These are phyloP conservation scores for Aphis gossypii DNA, from an alignment of 1,140 invertebrate genomes.

Conservation along the genomic window DNA sequence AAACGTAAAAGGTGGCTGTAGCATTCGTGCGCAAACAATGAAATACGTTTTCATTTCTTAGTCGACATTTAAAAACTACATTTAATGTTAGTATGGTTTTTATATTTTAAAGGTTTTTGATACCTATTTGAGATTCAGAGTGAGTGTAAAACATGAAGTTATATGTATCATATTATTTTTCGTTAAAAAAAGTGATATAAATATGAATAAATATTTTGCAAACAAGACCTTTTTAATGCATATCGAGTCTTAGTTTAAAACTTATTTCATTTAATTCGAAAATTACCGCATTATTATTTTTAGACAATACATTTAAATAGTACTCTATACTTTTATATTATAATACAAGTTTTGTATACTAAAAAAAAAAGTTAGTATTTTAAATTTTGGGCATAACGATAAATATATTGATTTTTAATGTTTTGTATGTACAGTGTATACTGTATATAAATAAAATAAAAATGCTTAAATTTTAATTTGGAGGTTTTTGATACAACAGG, in stretches of 20 bases:
- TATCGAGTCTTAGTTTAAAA: background rate
- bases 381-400: background rate
- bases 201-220: background rate
- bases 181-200: background rate
- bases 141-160: background rate
- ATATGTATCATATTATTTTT: background rate
- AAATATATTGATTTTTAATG: too few relatives aligned
- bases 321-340: background rate
- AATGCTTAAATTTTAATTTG: too few relatives aligned
- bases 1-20: background rate
- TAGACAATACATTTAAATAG: background rate
- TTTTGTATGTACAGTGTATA: too few relatives aligned
- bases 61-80: background rate
- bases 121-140: background rate
- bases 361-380: background rate
- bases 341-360: background rate
- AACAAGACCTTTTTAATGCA: background rate
- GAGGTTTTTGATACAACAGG: too few relatives aligned
- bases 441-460: too few relatives aligned
- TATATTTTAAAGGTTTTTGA: background rate
- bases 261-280: background rate
- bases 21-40: background rate
- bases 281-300: background rate
- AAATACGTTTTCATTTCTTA: background rate
- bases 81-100: background rate